Percentiles rank a stretch among this genome's conserved stretches.
Conservation (phyloP, 2,888 invertebrate species). For the Nysson spinosus region DNA sequence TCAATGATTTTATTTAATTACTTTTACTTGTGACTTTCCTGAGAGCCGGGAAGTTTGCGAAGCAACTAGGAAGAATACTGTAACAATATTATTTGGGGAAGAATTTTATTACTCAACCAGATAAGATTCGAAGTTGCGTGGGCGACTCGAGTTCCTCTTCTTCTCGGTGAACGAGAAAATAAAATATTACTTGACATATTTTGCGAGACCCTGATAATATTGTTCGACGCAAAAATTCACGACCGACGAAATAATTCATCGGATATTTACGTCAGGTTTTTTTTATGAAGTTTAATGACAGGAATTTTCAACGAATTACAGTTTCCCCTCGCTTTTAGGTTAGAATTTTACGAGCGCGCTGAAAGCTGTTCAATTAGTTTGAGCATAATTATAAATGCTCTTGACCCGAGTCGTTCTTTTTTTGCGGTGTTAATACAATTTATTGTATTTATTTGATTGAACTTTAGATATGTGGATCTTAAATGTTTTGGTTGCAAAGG, state of each 20-base stretch:
- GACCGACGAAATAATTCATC: not conserved
- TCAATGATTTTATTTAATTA: too few relatives aligned
- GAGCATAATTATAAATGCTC: too few relatives aligned
- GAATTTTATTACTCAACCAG: too few relatives aligned
- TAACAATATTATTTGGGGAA: too few relatives aligned
- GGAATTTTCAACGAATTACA: not conserved
- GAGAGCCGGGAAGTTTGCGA: too few relatives aligned
- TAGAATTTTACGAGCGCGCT: not conserved
- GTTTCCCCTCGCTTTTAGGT: not conserved
- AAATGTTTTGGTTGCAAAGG: not conserved
- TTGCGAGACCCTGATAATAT: conserved; percentile 4
- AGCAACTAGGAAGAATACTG: too few relatives aligned
- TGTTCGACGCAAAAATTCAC: not conserved
- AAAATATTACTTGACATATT: not conserved
- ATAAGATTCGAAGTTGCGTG: not conserved
- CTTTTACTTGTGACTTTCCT: too few relatives aligned
- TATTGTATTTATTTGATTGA: too few relatives aligned
- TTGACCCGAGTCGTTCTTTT: too few relatives aligned
- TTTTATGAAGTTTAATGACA: not conserved
- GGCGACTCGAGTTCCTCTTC: conserved; percentile 3
- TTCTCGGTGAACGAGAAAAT: not conserved
- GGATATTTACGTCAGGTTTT: not conserved
- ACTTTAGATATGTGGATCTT: too few relatives aligned
- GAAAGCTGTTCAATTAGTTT: too few relatives aligned
- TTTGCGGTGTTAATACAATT: too few relatives aligned